Conservation (phyloP, 1,140 invertebrate species). For the Drosophila littoralis region DNA sequence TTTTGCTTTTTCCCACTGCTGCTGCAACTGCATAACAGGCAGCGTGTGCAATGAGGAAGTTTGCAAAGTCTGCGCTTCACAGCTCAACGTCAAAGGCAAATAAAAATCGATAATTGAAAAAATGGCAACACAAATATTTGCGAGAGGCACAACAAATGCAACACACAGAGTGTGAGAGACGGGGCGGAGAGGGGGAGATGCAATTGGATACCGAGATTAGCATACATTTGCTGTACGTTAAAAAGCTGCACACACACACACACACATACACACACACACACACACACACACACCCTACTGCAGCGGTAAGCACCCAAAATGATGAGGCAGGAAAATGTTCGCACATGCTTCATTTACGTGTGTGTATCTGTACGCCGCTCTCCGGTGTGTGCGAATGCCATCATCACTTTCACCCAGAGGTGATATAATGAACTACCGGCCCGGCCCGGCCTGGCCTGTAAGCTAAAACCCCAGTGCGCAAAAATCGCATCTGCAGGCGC, state of each 20-base stretch:
- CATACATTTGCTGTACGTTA: constrained; percentile 46
- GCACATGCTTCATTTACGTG: constrained; percentile 59
- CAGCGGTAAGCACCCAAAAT: constrained; percentile 45
- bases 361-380: background rate
- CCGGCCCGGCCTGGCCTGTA: constrained; percentile 30
- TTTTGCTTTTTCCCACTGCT: background rate
- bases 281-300: background rate
- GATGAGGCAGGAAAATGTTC: constrained; percentile 74
- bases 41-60: constrained; percentile 69
- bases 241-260: constrained; percentile 34
- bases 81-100: constrained; percentile 52
- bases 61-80: constrained; percentile 27
- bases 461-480: constrained; percentile 24
- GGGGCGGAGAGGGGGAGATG: background rate
- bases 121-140: constrained; percentile 66
- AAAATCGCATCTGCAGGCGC: constrained; percentile 46
- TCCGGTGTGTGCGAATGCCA: constrained; percentile 61
- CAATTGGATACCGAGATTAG: constrained; percentile 40
- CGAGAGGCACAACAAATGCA: constrained; percentile 45
- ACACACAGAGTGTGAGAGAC: background rate
- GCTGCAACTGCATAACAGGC: constrained; percentile 24
- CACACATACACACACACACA: background rate
- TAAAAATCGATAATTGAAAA: constrained; percentile 78
- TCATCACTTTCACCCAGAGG: constrained; percentile 80
- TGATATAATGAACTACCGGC: constrained; percentile 78